Evolutionary conservation across 2,888 invertebrate species (phyloP).

Genomic region (Agrotis exclamationis): DNA sequence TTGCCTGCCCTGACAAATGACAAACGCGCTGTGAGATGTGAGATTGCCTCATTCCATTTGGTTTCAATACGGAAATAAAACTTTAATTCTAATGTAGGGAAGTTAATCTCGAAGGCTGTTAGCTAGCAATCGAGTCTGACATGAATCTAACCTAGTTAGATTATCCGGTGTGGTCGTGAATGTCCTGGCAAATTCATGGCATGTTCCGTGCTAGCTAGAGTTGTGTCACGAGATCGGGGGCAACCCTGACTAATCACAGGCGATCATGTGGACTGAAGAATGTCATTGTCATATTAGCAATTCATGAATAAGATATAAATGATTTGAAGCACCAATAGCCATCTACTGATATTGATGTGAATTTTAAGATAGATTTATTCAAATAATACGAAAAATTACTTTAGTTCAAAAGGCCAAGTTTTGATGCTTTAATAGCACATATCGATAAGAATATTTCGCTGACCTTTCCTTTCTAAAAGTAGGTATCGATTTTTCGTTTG

Average conservation of each 20-base stretch:
- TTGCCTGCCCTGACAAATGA: constrained; percentile 24
- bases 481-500: background rate
- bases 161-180: constrained; percentile 16
- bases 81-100: constrained; percentile 20
- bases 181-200: constrained; percentile 11
- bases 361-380: no score
- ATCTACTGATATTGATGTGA: no score
- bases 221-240: constrained; percentile 11
- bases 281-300: background rate
- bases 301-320: background rate
- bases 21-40: constrained; percentile 1
- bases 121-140: constrained; percentile 33
- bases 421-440: background rate
- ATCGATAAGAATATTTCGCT: background rate
- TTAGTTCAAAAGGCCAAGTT: background rate
- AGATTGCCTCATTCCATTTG: constrained; percentile 4
- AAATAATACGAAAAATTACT: background rate
- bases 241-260: constrained; percentile 21
- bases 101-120: constrained; percentile 15
- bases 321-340: background rate
- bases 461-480: background rate
- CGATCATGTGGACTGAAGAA: background rate
- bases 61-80: constrained; percentile 1
- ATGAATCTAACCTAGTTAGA: constrained; percentile 24
- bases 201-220: background rate